Base-by-base conservation (phyloP, 2,113 vertebrate species). In the Pycnonotus jocosus region DNA sequence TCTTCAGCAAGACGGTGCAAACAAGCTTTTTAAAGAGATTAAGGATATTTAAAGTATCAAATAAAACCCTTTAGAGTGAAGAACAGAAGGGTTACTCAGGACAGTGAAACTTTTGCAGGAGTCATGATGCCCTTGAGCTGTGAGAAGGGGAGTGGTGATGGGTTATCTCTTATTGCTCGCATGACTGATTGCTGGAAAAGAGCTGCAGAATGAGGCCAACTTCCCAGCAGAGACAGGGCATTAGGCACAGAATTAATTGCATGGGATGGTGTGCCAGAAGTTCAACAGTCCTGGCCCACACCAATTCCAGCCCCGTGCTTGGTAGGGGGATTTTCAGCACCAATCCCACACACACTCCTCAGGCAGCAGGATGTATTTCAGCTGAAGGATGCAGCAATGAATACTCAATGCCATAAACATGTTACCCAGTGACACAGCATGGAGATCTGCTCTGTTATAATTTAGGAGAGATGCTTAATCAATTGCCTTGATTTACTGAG, bases 391-490 rank as follows among this genome's bases (percentile, higher is more conserved):
- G 4, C 54, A 81, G 69, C 66, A 86, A 9, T 5, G 40, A 56
- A 42, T 5, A 7, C n/a, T 44, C 79, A 35, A 23, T 51, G 64
- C 76, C 69, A 71, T 33, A 42, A 85, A 77, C 51, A 37, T 3
- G 40, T 53, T 56, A 48, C 58, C 58, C 58, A 73, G 50, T 11
- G 71, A 65, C 88, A 66, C 16, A 3, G 4, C n/a, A 5, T 31
- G 68, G 33, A 92, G 72, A 88, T 71, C 76, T 74, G 45, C 54
- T 62, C 72, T 38, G 23, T 42, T 90, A 24, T 53, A 90, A 88
- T 84, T 95, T 53, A 92, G 85, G 51, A 71, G 15, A 62, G 88
- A 79, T 74, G 66, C 69, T 93, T 96, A 78, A 96, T 96, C 92
- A 90, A 78, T 74, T 84, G 86, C 38, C 53, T 53, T 69, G 90